These are phyloP conservation scores for Drosophila persimilis DNA, from an alignment of 1,140 invertebrate species.

Conservation along the genomic window DNA sequence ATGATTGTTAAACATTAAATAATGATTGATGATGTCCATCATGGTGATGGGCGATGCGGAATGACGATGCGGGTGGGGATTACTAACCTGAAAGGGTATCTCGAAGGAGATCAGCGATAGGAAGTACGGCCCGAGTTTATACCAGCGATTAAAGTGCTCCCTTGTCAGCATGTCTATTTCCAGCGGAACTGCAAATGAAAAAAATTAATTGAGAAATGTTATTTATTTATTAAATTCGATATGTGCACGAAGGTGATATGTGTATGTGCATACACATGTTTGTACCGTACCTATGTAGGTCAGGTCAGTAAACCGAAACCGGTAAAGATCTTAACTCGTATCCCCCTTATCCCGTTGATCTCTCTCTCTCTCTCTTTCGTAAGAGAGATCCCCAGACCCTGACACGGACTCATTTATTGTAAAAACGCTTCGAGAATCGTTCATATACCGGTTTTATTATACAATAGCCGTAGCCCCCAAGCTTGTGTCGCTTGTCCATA, in stretches of 20 bases:
- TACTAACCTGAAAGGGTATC: slow-evolving; percentile 94
- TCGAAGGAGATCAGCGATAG: slow-evolving; percentile 94
- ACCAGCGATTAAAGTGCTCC: slow-evolving; percentile 98
- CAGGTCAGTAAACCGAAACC: slow-evolving; percentile 66
- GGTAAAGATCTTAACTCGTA: slow-evolving; percentile 39
- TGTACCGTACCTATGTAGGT: slow-evolving; percentile 49
- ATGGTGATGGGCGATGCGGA: background rate
- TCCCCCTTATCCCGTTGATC: slow-evolving; percentile 11
- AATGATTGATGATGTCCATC: slow-evolving; percentile 37
- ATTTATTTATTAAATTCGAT: slow-evolving; percentile 9
- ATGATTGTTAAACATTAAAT: slow-evolving; percentile 24
- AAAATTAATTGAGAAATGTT: slow-evolving; percentile 36
- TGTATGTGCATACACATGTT: no score
- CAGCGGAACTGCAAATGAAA: slow-evolving; percentile 88
- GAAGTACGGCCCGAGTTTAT: slow-evolving; percentile 94
- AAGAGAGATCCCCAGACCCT: slow-evolving; percentile 3
- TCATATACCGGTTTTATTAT: slow-evolving; percentile 48
- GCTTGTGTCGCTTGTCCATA: slow-evolving; percentile 27
- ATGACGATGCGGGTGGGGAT: background rate
- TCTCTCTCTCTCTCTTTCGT: slow-evolving; percentile 7
- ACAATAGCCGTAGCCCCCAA: slow-evolving; percentile 21
- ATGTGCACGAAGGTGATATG: slow-evolving; percentile 26
- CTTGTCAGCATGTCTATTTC: slow-evolving; percentile 93
- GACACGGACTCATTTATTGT: slow-evolving; percentile 38
- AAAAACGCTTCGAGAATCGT: slow-evolving; percentile 26